Conservation (phyloP, 2,888 invertebrate species). For the Cremastinae sp. region DNA sequence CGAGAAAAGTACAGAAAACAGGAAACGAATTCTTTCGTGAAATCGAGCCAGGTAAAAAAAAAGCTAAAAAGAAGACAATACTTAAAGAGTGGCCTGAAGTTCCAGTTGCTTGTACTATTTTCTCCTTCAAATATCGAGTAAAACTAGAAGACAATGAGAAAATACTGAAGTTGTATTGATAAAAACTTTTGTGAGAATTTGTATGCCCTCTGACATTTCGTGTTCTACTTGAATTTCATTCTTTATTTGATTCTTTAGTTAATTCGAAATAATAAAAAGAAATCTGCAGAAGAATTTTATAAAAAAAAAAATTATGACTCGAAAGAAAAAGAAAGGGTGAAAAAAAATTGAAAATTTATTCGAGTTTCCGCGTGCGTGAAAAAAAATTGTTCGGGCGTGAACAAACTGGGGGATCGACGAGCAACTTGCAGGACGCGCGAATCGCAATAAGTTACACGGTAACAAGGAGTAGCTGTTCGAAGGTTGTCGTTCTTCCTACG, state of each 20-base stretch:
- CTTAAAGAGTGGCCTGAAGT: slow-evolving; percentile 18
- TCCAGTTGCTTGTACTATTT: slow-evolving; percentile 18
- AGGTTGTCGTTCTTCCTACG: slow-evolving; percentile 15
- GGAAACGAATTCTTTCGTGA: slow-evolving; percentile 14
- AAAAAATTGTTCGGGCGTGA: no score
- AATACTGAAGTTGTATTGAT: background rate
- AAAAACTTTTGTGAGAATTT: no score
- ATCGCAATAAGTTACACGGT: background rate
- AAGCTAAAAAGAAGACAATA: slow-evolving; percentile 33
- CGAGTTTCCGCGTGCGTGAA: no score
- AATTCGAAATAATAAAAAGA: no score
- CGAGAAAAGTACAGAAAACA: slow-evolving; percentile 3
- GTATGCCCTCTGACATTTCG: no score
- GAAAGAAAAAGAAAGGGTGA: no score
- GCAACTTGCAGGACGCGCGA: slow-evolving; percentile 10
- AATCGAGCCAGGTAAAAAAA: slow-evolving; percentile 20
- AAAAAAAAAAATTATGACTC: no score
- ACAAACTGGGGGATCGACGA: slow-evolving; percentile 13
- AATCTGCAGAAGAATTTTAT: no score
- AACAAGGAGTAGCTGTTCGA: slow-evolving; percentile 7
- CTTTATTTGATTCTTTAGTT: no score
- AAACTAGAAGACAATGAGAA: slow-evolving; percentile 22
- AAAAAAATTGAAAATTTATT: no score
- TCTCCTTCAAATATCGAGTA: slow-evolving; percentile 28
- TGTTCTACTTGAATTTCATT: no score